Evolutionary conservation across 2,113 vertebrate species (phyloP).

Genomic region (Zosterops lateralis): DNA sequence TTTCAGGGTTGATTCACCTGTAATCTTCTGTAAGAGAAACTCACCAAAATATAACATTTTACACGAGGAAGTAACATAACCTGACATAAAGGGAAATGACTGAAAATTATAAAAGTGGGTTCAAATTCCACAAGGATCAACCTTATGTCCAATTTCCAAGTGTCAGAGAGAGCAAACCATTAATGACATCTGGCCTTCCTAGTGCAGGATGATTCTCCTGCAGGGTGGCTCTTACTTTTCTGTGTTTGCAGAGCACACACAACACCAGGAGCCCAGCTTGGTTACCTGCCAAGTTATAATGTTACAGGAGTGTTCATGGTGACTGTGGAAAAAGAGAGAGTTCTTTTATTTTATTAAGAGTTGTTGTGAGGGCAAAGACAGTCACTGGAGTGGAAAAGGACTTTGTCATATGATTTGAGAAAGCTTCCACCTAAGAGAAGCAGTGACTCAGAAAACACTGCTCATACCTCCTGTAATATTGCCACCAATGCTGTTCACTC

Average conservation of each 20-base stretch:
- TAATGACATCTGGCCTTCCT: background rate
- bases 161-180: background rate
- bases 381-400: background rate
- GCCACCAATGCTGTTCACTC: background rate
- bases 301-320: background rate
- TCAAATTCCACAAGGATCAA: background rate
- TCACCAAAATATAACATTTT: background rate
- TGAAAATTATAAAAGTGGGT: background rate
- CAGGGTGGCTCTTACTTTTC: background rate
- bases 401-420: background rate
- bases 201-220: background rate
- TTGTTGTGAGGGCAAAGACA: background rate
- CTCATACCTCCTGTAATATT: background rate
- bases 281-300: background rate
- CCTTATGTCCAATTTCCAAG: background rate
- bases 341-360: background rate
- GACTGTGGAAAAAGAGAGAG: background rate
- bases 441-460: background rate
- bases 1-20: background rate
- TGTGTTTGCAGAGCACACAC: background rate
- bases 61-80: background rate
- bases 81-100: background rate
- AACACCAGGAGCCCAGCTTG: background rate
- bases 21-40: background rate
- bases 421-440: background rate